A percentile compares a stretch with the other conserved stretches of the same genome.
These are phyloP conservation scores for Diaprepes abbreviatus DNA, from an alignment of 2,888 invertebrate genomes.

Conservation along the genomic window DNA sequence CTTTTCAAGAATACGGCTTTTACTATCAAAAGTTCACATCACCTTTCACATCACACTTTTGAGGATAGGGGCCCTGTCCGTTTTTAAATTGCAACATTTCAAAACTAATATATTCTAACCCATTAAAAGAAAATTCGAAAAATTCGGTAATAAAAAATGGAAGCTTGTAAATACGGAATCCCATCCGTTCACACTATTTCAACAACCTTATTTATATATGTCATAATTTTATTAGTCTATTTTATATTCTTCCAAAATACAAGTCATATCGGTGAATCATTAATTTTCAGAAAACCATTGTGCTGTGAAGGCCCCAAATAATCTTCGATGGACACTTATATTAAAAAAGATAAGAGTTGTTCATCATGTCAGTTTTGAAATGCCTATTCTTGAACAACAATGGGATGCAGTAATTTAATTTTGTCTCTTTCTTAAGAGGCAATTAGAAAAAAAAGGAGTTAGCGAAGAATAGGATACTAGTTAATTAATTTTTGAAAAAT, in stretches of 20 bases:
- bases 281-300: constrained; percentile 7
- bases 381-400: constrained; percentile 10
- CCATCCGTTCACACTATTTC: background rate
- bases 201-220: background rate
- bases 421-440: background rate
- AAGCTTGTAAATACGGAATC: too few species aligned
- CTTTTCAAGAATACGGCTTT: too few species aligned
- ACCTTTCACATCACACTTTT: too few species aligned
- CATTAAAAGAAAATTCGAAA: too few species aligned
- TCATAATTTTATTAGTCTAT: background rate
- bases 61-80: too few species aligned
- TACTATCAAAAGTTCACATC: too few species aligned
- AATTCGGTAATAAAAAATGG: too few species aligned
- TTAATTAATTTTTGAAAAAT: background rate
- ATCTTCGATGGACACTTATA: background rate
- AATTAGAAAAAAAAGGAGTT: background rate
- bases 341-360: constrained; percentile 4
- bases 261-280: background rate
- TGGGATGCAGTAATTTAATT: constrained; percentile 4
- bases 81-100: too few species aligned
- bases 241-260: background rate
- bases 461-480: background rate
- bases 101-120: too few species aligned
- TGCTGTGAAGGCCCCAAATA: background rate
- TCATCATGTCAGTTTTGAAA: background rate